A percentile compares a stretch with the other conserved stretches of the same genome.
These are phyloP conservation scores for Leuciscus idus DNA, from an alignment of 2,113 vertebrate genomes.

Conservation along the genomic window DNA sequence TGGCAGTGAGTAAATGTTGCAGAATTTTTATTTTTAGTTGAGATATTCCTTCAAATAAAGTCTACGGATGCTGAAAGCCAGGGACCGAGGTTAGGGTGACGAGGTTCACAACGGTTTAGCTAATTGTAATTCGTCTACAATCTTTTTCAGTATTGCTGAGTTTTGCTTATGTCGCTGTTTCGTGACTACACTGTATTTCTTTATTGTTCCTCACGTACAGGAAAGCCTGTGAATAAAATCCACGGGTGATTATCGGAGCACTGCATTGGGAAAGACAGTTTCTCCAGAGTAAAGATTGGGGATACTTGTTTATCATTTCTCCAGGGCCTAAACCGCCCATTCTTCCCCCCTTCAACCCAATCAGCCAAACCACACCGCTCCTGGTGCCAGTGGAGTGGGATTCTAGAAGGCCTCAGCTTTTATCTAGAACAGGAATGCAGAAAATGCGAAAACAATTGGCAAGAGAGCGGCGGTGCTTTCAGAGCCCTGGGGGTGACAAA, in stretches of 20 bases:
- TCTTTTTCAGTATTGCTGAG: neutral
- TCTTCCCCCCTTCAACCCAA: conserved; percentile 20
- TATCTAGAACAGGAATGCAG: conserved; percentile 83
- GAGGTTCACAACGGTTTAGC: neutral
- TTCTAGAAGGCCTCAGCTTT: conserved; percentile 63
- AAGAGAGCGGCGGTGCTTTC: conserved; percentile 70
- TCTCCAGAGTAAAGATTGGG: neutral
- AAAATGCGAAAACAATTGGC: conserved; percentile 82
- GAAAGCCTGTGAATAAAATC: neutral
- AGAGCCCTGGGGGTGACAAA: conserved; percentile 76
- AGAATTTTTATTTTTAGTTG: neutral
- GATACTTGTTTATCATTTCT: conserved; percentile 23
- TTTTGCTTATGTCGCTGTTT: neutral
- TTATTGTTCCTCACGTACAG: neutral
- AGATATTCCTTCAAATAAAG: neutral
- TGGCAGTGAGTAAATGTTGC: neutral
- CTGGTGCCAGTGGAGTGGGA: conserved; percentile 40
- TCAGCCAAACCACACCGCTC: conserved; percentile 30
- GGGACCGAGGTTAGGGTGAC: no score
- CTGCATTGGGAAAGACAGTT: neutral
- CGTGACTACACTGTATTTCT: neutral
- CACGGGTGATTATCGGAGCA: neutral
- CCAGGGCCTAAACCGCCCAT: neutral
- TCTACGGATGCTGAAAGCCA: neutral
- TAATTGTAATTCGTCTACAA: neutral